Conservation (phyloP, 1,140 invertebrate genomes). For the Ostrea edulis region DNA sequence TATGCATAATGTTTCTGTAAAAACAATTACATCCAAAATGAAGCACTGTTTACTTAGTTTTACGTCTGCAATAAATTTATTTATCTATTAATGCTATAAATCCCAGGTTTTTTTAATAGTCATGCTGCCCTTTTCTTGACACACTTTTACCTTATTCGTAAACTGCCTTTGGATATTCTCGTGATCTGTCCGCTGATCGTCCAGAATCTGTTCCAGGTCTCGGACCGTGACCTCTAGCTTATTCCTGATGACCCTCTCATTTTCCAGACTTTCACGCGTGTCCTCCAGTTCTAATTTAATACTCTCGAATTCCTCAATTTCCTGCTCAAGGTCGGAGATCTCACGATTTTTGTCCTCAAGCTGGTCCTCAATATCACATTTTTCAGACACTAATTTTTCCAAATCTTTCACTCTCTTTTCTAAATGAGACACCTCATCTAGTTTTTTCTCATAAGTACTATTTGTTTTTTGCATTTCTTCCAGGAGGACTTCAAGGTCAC, state of each 20-base stretch:
- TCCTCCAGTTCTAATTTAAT: constrained; percentile 56
- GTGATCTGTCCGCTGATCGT: constrained; percentile 69
- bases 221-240: constrained; percentile 61
- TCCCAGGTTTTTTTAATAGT: not conserved
- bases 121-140: not conserved
- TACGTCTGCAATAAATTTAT: not conserved
- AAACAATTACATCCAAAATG: no score
- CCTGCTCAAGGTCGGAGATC: constrained; percentile 51
- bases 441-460: constrained; percentile 54
- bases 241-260: constrained; percentile 48
- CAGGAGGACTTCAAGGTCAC: constrained; percentile 38
- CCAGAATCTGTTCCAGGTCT: constrained; percentile 69
- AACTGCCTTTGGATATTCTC: constrained; percentile 68
- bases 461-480: constrained; percentile 46
- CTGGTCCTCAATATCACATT: constrained; percentile 62
- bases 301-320: constrained; percentile 60
- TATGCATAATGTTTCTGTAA: no score
- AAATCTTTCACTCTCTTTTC: constrained; percentile 65
- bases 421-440: constrained; percentile 59
- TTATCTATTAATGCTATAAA: not conserved
- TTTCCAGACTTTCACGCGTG: constrained; percentile 59
- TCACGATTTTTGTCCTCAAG: constrained; percentile 63
- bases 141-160: constrained; percentile 63
- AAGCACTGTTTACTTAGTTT: no score
- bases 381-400: constrained; percentile 63